Base-by-base conservation (phyloP, 2,797 vertebrate genomes). In the Numenius phaeopus region DNA sequence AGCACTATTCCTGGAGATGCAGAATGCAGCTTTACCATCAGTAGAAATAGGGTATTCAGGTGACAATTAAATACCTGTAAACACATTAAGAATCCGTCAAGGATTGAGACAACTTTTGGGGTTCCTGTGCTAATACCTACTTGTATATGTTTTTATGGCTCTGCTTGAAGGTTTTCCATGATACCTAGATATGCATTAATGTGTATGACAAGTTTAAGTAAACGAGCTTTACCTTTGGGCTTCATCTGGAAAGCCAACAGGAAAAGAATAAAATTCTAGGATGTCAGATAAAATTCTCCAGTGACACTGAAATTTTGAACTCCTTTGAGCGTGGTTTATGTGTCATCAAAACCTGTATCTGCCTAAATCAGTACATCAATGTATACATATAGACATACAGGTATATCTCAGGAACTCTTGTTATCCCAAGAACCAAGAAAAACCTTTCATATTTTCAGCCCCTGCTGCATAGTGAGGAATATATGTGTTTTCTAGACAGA, bases 21-120 rank as follows among this genome's bases (percentile, higher is more conserved):
- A 91, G 87, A 95, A 91, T 72, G 59, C 39, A 87, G n/a, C 87
- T 84, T 93, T 44, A 90, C 64, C 47, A 70, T 90, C 39, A 24
- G n/a, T 40, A 75, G 70, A 87, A 87, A 81, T 5, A 64, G 30
- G 64, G 23, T 70, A 49, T 89, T 96, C 26, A 87, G 90, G 71
- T 85, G 90, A 92, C 92, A 94, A 94, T 65, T 42, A 85, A 89
- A 44, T 85, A 40, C 82, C 83, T n/a, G 19, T 26, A 95, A 96
- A 96, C 86, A 95, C 42, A 92, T 69, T 24, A 54, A 87, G 44
- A 50, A 57, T 3, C 2, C 18, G 8, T 49, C 32, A 42, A 57
- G 10, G 20, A 27, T 21, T 69, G 29, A 57, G 55, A 44, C 5
- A 94, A 87, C 90, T 96, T 95, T 97, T 97, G 81, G 0, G 71